Percentiles rank a stretch among this genome's conserved stretches.
phyloP scores from a whole-genome alignment of 2,797 vertebrate species.

The Craterocephalus amniculus region DNA sequence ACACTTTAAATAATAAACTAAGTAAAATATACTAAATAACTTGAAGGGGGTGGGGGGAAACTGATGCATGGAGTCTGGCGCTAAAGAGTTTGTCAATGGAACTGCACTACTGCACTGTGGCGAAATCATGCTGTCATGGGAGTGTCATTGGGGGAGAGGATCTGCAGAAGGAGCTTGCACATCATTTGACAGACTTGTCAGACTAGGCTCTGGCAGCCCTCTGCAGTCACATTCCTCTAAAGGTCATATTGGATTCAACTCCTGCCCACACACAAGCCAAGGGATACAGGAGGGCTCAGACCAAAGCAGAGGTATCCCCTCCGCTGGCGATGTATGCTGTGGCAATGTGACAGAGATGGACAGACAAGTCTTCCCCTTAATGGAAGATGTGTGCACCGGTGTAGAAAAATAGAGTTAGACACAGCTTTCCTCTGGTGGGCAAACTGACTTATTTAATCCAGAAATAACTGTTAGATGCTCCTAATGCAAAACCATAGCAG shows the following conservation, averaged over 20 bases:
- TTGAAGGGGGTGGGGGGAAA: background rate
- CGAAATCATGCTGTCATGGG: conserved; percentile 9
- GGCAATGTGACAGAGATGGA: conserved; percentile 24
- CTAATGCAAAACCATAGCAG: conserved; percentile 18
- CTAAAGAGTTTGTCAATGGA: conserved; percentile 12
- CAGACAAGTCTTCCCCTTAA: conserved; percentile 5
- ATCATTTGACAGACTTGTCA: conserved; percentile 45
- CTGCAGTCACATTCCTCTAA: conserved; percentile 44
- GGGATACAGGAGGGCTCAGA: conserved; percentile 4
- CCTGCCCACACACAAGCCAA: conserved; percentile 15
- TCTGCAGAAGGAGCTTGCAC: conserved; percentile 27
- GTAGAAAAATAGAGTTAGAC: conserved; percentile 16
- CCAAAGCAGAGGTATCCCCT: conserved; percentile 13
- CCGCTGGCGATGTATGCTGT: conserved; percentile 1
- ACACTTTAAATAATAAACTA: background rate
- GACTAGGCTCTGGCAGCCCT: conserved; percentile 41
- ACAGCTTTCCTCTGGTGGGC: conserved; percentile 10
- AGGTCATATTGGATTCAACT: conserved; percentile 50
- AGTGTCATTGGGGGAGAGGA: conserved; percentile 20
- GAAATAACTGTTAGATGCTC: conserved; percentile 24
- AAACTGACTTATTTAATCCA: conserved; percentile 33
- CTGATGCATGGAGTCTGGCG: conserved; percentile 13
- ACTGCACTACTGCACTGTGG: conserved; percentile 26
- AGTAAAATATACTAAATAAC: conserved; percentile 5
- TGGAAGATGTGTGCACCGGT: background rate